Evolutionary conservation across 2,797 vertebrate genomes (phyloP).

Genomic region (Arrhamphus sclerolepis): DNA sequence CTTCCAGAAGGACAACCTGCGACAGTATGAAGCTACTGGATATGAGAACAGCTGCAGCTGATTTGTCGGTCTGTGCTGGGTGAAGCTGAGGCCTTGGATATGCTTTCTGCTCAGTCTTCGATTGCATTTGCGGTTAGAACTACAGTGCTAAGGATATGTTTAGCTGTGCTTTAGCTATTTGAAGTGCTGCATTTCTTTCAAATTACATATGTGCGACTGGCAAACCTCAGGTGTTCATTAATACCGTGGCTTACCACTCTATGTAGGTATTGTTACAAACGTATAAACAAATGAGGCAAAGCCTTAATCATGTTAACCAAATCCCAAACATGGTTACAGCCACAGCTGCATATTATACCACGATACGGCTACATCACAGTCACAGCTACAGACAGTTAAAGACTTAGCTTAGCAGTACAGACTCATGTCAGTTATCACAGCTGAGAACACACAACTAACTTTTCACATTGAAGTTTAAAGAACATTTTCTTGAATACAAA

Average conservation of each 20-base stretch:
- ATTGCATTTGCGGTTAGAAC: constrained; percentile 5
- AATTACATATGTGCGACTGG: constrained; percentile 2
- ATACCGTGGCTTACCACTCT: constrained; percentile 9
- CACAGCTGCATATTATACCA: background rate
- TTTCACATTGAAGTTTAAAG: no score
- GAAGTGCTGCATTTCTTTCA: background rate
- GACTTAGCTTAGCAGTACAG: no score
- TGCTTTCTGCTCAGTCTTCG: constrained; percentile 1
- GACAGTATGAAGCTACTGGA: constrained; percentile 8
- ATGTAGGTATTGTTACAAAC: constrained; percentile 6
- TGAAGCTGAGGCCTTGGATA: background rate
- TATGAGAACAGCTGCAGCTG: constrained; percentile 14
- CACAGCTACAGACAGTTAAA: background rate
- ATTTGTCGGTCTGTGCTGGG: constrained; percentile 5
- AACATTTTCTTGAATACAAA: no score
- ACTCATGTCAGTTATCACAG: no score
- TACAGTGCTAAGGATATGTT: background rate
- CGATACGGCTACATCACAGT: background rate
- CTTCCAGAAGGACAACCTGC: background rate
- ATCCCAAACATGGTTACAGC: constrained; percentile 2
- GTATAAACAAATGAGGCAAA: constrained; percentile 4
- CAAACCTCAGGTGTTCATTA: constrained; percentile 12
- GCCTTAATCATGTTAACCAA: constrained; percentile 6
- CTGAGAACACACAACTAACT: no score
- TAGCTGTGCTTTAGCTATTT: constrained; percentile 5